Evolutionary conservation across 2,888 invertebrate genomes (phyloP), one percentile per base, ranked within the genome.

Genomic region (Embidobia sp.): DNA sequence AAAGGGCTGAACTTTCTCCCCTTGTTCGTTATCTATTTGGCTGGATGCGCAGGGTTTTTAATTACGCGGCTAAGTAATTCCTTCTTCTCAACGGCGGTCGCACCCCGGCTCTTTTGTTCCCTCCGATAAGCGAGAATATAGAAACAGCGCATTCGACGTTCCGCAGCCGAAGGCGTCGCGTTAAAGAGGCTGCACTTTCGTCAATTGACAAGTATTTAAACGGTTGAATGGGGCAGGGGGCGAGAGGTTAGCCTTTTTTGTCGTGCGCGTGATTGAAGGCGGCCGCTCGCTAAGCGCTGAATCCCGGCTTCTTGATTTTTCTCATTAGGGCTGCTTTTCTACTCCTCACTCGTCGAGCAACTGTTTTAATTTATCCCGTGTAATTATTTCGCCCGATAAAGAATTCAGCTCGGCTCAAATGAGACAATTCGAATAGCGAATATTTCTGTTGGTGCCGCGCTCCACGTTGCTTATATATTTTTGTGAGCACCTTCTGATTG

Each of bases 21-120:
- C 81, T 83, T 84, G 81, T 84, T 85, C 82, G 84, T 87, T 87
- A 86, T 86, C 86, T 84, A 83, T 84, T 84, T 82, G 84, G 83
- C 81, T 80, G 83, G 83, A 83, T 84, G 83, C 84, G 81, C 85
- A 84, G 82, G 82, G 83, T 87, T 87, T 87, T 87, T 87, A 87
- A 87, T 87, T 87, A 85, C 86, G 82, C 80, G 82, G 84, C 83
- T 84, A 85, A 85, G 84, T 87, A 86, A 87, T 86, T 87, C 85
- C 83, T 86, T 84, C 80, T 82, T 81, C 81, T 83, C 79, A 49
- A 44, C 59, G 51, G 66, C 57, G 72, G 63, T 64, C 66, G 75
- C 69, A 74, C 63, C 40, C 69, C 35, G 55, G 53, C 46, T 46
- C 49, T 18, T 59, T 49, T 33, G 61, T 22, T 51, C 72, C 31